phyloP scores from a whole-genome alignment of 2,888 invertebrate genomes.

The Glaucopsyche alexis region DNA sequence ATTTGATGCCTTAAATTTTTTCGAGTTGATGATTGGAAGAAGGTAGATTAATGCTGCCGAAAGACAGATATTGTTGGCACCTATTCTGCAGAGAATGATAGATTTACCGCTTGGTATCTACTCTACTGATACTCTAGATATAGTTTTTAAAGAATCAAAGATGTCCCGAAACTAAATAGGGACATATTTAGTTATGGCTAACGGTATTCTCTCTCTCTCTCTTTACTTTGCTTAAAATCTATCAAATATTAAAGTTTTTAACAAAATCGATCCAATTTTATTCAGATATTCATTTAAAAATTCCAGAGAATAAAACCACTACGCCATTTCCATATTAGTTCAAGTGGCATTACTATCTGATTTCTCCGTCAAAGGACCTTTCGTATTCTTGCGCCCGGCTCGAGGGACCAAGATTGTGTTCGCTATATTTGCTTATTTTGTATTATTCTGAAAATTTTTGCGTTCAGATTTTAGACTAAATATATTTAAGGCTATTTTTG shows the following conservation, averaged over 20 bases:
- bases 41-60: no score
- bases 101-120: no score
- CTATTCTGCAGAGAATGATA: neutral
- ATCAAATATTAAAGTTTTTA: neutral
- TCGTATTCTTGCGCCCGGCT: constrained; percentile 12
- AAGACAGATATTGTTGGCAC: no score
- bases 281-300: neutral
- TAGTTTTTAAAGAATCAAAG: no score
- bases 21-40: constrained; percentile 6
- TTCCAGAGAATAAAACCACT: constrained; percentile 7
- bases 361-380: constrained; percentile 9
- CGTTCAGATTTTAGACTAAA: neutral
- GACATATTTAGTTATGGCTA: no score
- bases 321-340: constrained; percentile 10
- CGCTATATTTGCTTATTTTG: neutral
- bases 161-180: no score
- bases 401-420: constrained; percentile 5
- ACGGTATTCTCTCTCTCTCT: no score
- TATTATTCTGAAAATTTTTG: neutral
- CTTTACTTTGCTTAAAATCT: no score
- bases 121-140: no score
- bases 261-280: neutral
- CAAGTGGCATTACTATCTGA: constrained; percentile 14
- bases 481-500: neutral
- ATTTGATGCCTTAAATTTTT: constrained; percentile 31